Conservation (phyloP, 2,888 invertebrate genomes). For the Netelia melanura region DNA sequence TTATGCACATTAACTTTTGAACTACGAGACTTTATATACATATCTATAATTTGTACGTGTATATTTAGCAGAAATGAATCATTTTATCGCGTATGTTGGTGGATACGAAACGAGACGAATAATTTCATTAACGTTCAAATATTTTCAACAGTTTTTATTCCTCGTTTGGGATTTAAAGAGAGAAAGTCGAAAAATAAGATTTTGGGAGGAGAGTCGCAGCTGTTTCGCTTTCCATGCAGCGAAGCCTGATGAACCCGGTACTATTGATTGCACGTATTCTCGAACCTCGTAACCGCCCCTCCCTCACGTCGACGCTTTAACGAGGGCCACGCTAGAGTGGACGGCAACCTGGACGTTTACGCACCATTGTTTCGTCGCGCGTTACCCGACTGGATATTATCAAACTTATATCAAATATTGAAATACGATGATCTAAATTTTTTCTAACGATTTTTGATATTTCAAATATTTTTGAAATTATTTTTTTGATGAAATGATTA, state of each 20-base stretch:
- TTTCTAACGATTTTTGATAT: no score
- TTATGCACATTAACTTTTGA: background rate
- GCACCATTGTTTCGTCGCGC: background rate
- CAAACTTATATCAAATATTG: background rate
- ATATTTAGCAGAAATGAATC: background rate
- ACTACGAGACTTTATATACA: background rate
- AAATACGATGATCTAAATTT: background rate
- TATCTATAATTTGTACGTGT: background rate
- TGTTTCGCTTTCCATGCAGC: background rate
- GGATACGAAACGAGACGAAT: background rate
- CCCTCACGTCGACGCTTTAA: conserved; percentile 5
- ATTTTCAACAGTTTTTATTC: background rate
- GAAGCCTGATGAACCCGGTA: background rate
- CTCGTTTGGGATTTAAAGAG: background rate
- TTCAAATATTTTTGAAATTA: no score
- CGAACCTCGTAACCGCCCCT: conserved; percentile 5
- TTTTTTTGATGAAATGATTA: no score
- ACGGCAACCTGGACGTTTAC: background rate
- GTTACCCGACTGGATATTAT: background rate
- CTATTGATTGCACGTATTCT: conserved; percentile 6
- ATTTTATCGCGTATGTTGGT: background rate
- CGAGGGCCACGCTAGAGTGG: background rate
- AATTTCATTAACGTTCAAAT: background rate
- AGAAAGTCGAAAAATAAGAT: background rate
- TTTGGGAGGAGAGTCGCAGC: background rate